Evolutionary conservation across 2,888 invertebrate species (phyloP), one percentile per base, ranked within the genome.

Genomic region (Epistrophe grossulariae): DNA sequence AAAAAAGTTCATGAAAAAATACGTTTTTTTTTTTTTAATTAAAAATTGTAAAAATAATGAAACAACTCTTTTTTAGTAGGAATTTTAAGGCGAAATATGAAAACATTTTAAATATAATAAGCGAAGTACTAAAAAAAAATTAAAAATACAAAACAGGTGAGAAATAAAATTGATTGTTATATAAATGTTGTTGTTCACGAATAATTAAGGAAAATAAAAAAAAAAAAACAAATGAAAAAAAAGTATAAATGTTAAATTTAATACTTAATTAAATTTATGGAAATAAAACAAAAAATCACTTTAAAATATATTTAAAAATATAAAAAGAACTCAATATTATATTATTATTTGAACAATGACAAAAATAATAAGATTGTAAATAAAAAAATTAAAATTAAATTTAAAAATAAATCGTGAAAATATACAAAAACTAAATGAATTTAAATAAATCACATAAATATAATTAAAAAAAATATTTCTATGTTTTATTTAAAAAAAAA

Each of bases 391-490:
- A 40, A 60, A 77, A 66, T 52, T 62, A 52, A 77, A 72, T 59
- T 60, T 50, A 60, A 62, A 74, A 9, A 78, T 62, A 73, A 78
- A 73, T 79, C 82, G 82, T 79, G 52, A 83, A 72, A 62, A 81
- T 70, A 70, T 71, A 74, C 55, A 71, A 81, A 76, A 76, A 70
- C 62, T 64, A 73, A 84, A 82, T 83, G 68, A 85, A 78, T 87
- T 83, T 83, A 79, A 87, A 87, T 87, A 79, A 83, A 87, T 87
- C 80, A 87, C 73, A 73, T 79, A 79, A 83, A 79, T 87, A 83
- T 71, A 79, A 83, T 60, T 35, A 79, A 64, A 76, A 50, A 62
- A 52, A 8, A 8, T 35, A 15, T 55, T 8, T 66, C 2, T 0
- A 0, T 38, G 48, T 70, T 60, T 78, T 48, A 45, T 77, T 66